Conservation (phyloP, 2,113 vertebrate species). For the Arenaria interpres region DNA sequence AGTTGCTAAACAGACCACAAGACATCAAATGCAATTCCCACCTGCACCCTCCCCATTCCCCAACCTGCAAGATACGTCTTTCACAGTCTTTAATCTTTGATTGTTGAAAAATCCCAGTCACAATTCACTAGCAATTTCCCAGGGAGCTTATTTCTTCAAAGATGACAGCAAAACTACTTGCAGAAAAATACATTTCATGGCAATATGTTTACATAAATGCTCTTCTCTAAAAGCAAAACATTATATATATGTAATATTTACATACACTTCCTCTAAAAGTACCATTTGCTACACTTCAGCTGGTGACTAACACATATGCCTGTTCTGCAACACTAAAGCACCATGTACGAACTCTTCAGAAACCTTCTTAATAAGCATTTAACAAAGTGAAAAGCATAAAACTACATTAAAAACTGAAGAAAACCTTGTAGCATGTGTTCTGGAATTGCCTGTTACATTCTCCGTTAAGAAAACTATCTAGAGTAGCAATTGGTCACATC, state of each 20-base stretch:
- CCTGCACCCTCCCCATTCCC: background rate
- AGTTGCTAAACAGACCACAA: background rate
- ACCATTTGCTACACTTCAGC: background rate
- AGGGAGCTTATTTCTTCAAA: constrained; percentile 12
- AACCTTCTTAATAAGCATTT: background rate
- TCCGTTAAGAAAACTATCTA: constrained; percentile 58
- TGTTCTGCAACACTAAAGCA: background rate
- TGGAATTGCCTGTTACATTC: constrained; percentile 42
- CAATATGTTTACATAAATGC: background rate
- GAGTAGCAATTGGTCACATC: constrained; percentile 31
- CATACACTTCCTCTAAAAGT: background rate
- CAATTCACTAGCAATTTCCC: background rate
- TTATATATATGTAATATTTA: background rate
- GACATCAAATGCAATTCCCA: background rate
- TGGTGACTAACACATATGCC: background rate
- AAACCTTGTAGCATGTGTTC: constrained; percentile 54
- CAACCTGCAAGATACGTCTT: background rate
- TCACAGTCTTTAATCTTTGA: background rate
- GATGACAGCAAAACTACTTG: background rate
- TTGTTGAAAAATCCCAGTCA: background rate
- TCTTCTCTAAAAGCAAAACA: background rate
- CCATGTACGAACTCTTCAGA: background rate
- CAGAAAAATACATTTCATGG: background rate
- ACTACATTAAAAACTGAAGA: background rate
- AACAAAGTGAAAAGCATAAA: background rate